phyloP scores from a whole-genome alignment of 1,140 invertebrate species.

The Bathynomus jamesi region DNA sequence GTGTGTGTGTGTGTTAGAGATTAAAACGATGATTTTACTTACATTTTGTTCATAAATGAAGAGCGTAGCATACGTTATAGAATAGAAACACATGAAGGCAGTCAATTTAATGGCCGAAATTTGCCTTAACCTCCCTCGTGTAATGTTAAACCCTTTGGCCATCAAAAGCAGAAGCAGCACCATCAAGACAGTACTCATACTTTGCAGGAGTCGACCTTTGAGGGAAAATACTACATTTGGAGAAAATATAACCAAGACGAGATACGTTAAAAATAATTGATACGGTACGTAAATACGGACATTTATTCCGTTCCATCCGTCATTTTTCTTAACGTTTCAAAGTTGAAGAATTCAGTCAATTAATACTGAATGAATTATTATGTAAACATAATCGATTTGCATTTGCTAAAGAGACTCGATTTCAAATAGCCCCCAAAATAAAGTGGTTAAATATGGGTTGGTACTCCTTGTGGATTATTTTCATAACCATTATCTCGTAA shows the following conservation, averaged over 20 bases:
- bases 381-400: too few relatives aligned
- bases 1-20: too few relatives aligned
- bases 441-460: too few relatives aligned
- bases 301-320: neutral
- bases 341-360: too few relatives aligned
- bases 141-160: conserved; percentile 84
- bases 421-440: too few relatives aligned
- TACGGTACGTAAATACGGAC: neutral
- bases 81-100: conserved; percentile 69
- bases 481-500: too few relatives aligned
- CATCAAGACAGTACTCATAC: conserved; percentile 62
- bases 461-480: too few relatives aligned
- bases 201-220: conserved; percentile 63
- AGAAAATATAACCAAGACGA: too few relatives aligned
- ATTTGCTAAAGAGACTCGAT: too few relatives aligned
- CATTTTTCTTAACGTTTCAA: neutral
- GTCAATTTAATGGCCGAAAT: conserved; percentile 63
- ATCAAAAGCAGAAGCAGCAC: conserved; percentile 69
- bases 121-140: conserved; percentile 63
- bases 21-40: too few relatives aligned
- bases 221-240: too few relatives aligned
- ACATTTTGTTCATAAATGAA: conserved; percentile 71
- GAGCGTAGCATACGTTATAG: conserved; percentile 58
- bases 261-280: conserved; percentile 9
- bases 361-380: too few relatives aligned